Evolutionary conservation across 2,888 invertebrate species (phyloP), one percentile per base, ranked within the genome.

Genomic region (Cenopis cana): DNA sequence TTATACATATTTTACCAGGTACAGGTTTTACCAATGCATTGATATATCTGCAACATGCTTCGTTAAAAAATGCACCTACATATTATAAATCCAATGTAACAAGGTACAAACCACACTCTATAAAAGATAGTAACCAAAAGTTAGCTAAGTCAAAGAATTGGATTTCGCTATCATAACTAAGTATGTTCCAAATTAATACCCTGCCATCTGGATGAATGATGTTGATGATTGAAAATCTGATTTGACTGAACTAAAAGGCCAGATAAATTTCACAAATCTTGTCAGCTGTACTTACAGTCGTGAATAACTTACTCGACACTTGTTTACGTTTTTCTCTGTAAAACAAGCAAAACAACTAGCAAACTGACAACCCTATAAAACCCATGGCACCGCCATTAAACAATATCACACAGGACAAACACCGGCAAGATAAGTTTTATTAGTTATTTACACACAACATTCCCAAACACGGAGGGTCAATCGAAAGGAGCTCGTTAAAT

Each of bases 361-460:
- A 38, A 38, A 11, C 41, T n/a, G 41, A 73, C 33, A 33, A 33
- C 66, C 80, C 85, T 83, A 89, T 88, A 90, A 90, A 90, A 83
- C 59, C 82, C 85, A 88, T 89, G 86, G 89, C 88, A 84, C 79
- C 68, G 76, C 84, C 83, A 87, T 89, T 87, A 90, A 89, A 84
- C 82, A 84, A 85, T 83, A 82, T 82, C 81, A 76, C 80, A 76
- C 75, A 77, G 77, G 75, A 76, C 67, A 77, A 74, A 79, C 79
- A 79, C 84, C 83, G 84, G 80, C 82, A 74, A 17, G 61, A 77
- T 68, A 75, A 56, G 20, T 76, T 77, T 77, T 76, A 78, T 78
- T 76, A 65, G 73, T 74, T 76, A 77, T 77, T 76, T 75, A 76
- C 69, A 73, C 71, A 68, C 65, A 52, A 57, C 65, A 66, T 74